Percentiles rank a stretch among this genome's conserved stretches.
phyloP scores from a whole-genome alignment of 2,113 vertebrate genomes.

The Macheiramphus alcinus region DNA sequence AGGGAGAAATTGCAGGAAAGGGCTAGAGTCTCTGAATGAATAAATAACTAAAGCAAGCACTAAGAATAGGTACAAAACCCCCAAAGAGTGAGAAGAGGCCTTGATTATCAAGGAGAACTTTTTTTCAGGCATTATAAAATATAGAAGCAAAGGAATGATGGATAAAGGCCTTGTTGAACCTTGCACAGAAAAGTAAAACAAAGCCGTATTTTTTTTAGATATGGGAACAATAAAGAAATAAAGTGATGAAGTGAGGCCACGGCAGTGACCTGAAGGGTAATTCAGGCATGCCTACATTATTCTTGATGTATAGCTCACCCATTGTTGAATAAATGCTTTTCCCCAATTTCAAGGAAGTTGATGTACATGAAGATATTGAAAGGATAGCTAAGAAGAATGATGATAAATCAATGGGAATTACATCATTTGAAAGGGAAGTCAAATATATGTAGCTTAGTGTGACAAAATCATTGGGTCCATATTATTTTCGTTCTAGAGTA shows the following conservation, averaged over 20 bases:
- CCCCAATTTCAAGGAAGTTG: background rate
- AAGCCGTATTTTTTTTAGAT: background rate
- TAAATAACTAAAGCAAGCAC: background rate
- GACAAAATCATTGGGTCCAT: background rate
- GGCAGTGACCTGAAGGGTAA: background rate
- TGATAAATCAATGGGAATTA: background rate
- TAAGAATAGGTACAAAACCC: background rate
- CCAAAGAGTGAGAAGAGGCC: background rate
- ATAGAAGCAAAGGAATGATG: background rate
- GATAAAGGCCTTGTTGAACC: background rate
- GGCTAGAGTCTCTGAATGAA: background rate
- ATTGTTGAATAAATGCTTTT: background rate
- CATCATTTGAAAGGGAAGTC: background rate
- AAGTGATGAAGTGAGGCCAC: background rate
- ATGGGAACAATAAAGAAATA: background rate
- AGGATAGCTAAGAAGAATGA: background rate
- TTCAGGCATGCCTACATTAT: background rate
- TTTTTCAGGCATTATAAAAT: background rate
- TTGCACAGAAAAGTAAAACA: background rate
- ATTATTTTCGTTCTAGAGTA: background rate
- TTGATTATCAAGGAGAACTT: background rate
- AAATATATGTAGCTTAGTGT: background rate
- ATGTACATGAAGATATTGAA: background rate
- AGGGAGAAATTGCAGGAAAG: background rate
- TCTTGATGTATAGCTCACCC: background rate